A percentile compares a stretch with the other conserved stretches of the same genome.
These are phyloP conservation scores for Galaxias olidus DNA, from an alignment of 2,797 vertebrate species.

Conservation along the genomic window DNA sequence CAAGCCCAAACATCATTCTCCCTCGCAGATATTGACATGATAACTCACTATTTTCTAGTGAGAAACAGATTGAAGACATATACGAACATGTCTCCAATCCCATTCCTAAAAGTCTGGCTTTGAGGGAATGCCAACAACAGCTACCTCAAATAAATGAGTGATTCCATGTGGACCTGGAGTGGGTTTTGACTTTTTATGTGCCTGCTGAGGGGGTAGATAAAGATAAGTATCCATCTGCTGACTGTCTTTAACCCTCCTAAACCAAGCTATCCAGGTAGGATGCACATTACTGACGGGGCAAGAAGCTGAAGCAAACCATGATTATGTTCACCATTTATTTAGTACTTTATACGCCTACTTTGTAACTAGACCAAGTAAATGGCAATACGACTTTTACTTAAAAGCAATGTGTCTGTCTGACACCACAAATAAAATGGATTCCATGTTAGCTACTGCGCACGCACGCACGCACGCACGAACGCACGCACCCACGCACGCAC, in stretches of 20 bases:
- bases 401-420: background rate
- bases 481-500: background rate
- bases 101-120: slow-evolving; percentile 13
- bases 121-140: slow-evolving; percentile 17
- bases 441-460: background rate
- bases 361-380: too few species aligned
- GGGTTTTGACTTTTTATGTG: background rate
- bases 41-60: too few species aligned
- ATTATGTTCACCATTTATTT: too few species aligned
- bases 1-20: slow-evolving; percentile 2
- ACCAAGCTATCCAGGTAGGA: too few species aligned
- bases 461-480: background rate
- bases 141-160: slow-evolving; percentile 18
- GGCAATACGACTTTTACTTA: background rate
- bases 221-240: slow-evolving; percentile 8
- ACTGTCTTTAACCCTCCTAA: background rate
- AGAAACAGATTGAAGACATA: background rate
- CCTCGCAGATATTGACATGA: background rate
- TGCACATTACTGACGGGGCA: too few species aligned
- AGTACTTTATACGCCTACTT: too few species aligned
- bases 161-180: slow-evolving; percentile 24
- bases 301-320: too few species aligned
- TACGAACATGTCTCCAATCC: slow-evolving; percentile 10
- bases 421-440: background rate
- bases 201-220: background rate